phyloP scores from a whole-genome alignment of 2,888 invertebrate genomes.

The Drosophila birchii region DNA sequence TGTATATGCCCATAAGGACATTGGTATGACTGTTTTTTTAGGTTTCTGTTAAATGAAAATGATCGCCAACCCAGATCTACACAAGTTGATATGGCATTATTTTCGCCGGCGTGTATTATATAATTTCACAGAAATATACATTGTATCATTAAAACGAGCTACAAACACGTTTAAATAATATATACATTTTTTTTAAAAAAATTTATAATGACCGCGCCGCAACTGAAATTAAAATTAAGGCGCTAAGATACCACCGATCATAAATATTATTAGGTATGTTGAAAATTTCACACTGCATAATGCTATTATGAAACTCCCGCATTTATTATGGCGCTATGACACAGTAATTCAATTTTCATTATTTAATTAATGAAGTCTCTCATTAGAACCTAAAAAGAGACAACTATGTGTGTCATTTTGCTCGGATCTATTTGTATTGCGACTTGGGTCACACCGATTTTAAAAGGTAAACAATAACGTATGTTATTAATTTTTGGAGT shows the following conservation, averaged over 20 bases:
- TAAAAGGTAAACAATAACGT: too few relatives aligned
- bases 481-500: too few relatives aligned
- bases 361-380: too few relatives aligned
- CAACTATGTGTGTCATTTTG: too few relatives aligned
- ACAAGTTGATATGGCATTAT: too few relatives aligned
- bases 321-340: too few relatives aligned
- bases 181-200: neutral
- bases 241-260: constrained; percentile 1
- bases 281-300: neutral
- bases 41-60: neutral
- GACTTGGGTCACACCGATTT: too few relatives aligned
- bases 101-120: neutral
- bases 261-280: neutral
- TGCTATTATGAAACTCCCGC: too few relatives aligned
- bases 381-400: too few relatives aligned
- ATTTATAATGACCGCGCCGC: neutral
- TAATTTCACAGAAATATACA: neutral
- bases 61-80: neutral
- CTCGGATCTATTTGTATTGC: too few relatives aligned
- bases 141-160: neutral
- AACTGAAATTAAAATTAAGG: neutral
- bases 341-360: too few relatives aligned
- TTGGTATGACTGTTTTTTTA: neutral
- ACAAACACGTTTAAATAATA: neutral
- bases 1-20: neutral